phyloP scores from a whole-genome alignment of 2,797 vertebrate genomes.

The Crax fasciolata region DNA sequence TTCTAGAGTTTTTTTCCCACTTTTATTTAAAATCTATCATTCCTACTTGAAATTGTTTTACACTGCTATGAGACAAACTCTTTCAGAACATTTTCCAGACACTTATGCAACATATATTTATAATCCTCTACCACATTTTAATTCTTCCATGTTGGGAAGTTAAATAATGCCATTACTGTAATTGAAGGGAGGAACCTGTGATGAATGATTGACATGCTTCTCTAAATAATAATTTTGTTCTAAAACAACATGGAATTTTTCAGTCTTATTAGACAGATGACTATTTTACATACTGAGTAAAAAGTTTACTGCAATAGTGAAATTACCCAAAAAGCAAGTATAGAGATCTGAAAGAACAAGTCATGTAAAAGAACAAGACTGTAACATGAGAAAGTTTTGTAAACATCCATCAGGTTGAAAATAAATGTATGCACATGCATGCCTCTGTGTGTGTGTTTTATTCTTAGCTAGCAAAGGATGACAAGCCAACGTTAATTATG shows the following conservation, averaged over 20 bases:
- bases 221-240: not conserved
- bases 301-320: not conserved
- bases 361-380: not conserved
- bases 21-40: not conserved
- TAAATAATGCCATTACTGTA: not conserved
- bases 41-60: not conserved
- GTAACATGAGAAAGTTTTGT: not conserved
- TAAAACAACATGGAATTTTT: not conserved
- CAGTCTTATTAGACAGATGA: not conserved
- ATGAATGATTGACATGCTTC: not conserved
- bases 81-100: not conserved
- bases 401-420: not conserved
- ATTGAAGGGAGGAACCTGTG: not conserved
- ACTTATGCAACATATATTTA: not conserved
- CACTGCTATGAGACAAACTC: not conserved
- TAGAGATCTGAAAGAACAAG: not conserved
- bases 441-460: rapidly evolving
- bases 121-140: not conserved
- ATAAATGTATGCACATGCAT: not conserved
- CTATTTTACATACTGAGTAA: not conserved
- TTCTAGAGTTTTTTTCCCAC: not conserved
- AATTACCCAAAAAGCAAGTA: not conserved
- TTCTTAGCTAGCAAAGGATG: not conserved
- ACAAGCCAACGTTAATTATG: not conserved
- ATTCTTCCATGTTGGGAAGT: not conserved